Evolutionary conservation across 2,888 invertebrate genomes (phyloP), one percentile per base, ranked within the genome.

Genomic region (Eilema caniola): DNA sequence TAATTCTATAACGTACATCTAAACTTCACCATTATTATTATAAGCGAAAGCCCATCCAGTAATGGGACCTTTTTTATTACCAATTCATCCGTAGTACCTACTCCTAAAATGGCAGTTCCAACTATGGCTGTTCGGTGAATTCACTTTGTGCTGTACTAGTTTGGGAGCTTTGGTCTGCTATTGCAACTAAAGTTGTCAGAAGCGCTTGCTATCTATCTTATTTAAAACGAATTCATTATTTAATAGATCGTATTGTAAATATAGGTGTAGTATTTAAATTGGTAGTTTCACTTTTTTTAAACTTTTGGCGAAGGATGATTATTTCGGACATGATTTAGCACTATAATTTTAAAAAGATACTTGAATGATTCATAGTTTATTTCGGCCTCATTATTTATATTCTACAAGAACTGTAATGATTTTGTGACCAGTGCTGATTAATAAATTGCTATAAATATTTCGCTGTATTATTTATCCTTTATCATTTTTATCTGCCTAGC

Each of bases 201-300:
- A 88, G 87, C 90, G 90, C 92, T 93, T 92, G 89, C 89, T 86
- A 88, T 85, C 78, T 86, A 86, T 88, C 88, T 82, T 91, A 92
- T 91, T 92, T 91, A 90, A 89, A 89, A 83, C 75, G 85, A 69
- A 85, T 84, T 83, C 83, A 83, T 82, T 89, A 90, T 88, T 89
- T 90, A 88, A 83, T 93, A 93, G 88, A 91, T 87, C 84, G 84
- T 89, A 88, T 85, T 91, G 95, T 95, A 95, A 92, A 95, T 95
- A 95, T 94, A 93, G 92, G 81, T 83, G 86, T 92, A 94, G 85
- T 95, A 95, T 94, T 95, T 94, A 94, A 92, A 91, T 91, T 90
- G 89, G 89, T 91, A 93, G 89, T 91, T 89, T 88, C 90, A 89
- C 88, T 91, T 90, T 90, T 91, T 87, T 86, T 86, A 76, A 79